phyloP scores from a whole-genome alignment of 2,113 vertebrate species.

The Romanogobio albipinnatus region DNA sequence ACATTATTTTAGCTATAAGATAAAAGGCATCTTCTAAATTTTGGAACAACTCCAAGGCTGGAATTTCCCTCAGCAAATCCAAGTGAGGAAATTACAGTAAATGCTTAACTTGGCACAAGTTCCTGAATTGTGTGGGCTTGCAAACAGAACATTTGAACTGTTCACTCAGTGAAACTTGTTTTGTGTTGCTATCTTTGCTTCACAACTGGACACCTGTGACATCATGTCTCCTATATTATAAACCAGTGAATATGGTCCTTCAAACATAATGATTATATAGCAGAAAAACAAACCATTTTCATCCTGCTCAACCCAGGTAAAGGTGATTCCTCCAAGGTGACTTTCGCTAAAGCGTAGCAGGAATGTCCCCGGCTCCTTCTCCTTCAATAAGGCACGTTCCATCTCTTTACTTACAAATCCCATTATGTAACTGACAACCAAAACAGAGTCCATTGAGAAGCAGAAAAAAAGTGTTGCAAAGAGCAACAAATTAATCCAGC shows the following conservation, averaged over 20 bases:
- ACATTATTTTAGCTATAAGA: background rate
- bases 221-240: background rate
- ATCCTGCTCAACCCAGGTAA: slow-evolving; percentile 93
- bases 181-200: background rate
- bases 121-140: background rate
- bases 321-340: slow-evolving; percentile 95
- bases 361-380: slow-evolving; percentile 90
- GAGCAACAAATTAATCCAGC: background rate
- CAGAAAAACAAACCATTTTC: slow-evolving; percentile 80
- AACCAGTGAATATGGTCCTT: background rate
- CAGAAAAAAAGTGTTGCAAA: background rate
- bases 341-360: slow-evolving; percentile 95
- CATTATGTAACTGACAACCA: slow-evolving; percentile 85
- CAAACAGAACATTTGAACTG: background rate
- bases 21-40: background rate
- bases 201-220: background rate
- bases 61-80: slow-evolving; percentile 8
- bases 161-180: background rate
- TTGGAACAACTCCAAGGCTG: background rate
- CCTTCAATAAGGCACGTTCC: slow-evolving; percentile 88
- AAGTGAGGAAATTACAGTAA: background rate
- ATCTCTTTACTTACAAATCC: slow-evolving; percentile 97
- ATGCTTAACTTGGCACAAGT: background rate
- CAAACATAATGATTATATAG: background rate
- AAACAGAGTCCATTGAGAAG: background rate